These are phyloP conservation scores for Caerostris extrusa DNA, from an alignment of 1,140 invertebrate species.

Conservation along the genomic window DNA sequence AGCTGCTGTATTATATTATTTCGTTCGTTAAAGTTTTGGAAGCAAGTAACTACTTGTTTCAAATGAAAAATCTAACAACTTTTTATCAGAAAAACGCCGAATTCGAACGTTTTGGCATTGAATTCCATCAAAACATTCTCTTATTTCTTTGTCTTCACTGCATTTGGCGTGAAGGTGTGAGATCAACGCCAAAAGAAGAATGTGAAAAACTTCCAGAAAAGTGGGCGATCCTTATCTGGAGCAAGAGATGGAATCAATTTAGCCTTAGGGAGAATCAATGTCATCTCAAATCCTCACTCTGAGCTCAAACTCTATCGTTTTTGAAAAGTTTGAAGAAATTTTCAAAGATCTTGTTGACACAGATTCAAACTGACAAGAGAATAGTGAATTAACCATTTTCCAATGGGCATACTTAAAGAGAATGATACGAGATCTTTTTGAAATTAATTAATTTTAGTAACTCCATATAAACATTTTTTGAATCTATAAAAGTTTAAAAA, in stretches of 20 bases:
- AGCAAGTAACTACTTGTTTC: background rate
- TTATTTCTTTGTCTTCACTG: background rate
- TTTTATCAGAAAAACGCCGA: background rate
- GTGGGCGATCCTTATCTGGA: too few species aligned
- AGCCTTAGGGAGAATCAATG: background rate
- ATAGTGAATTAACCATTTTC: background rate
- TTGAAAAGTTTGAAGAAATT: background rate
- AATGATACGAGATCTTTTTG: background rate
- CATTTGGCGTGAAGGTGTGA: background rate
- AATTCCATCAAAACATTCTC: background rate
- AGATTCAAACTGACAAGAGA: background rate
- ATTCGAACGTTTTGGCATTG: background rate
- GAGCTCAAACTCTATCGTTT: background rate
- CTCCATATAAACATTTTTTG: background rate
- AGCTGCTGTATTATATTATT: background rate
- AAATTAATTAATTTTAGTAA: background rate
- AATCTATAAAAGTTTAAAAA: background rate
- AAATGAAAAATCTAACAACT: background rate
- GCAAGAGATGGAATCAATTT: background rate
- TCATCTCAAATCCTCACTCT: background rate
- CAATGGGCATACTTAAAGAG: background rate
- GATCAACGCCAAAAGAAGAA: background rate
- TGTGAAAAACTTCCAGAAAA: background rate
- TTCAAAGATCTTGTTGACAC: background rate
- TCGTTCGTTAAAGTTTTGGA: background rate